Evolutionary conservation across 1,140 invertebrate species (phyloP).

Genomic region (Heliothis subflexa): DNA sequence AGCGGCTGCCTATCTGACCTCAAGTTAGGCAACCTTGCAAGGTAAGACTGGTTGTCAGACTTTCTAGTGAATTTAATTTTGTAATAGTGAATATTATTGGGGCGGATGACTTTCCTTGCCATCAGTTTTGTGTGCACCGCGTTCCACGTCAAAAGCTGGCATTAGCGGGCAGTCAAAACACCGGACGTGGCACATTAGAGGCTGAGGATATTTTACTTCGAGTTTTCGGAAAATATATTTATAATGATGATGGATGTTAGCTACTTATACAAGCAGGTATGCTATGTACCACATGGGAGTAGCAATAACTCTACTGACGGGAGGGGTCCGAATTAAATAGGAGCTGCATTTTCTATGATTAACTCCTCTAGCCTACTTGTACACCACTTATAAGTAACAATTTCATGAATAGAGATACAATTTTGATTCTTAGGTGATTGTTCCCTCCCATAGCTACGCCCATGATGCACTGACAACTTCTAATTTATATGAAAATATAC

Average conservation of each 20-base stretch:
- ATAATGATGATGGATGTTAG: neutral
- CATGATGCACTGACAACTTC: constrained; percentile 17
- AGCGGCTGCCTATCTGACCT: no score
- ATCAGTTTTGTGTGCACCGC: no score
- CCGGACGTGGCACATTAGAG: no score
- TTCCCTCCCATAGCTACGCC: constrained; percentile 1
- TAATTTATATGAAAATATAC: constrained; percentile 1
- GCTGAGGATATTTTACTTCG: no score
- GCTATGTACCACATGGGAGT: constrained; percentile 15
- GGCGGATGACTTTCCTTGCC: no score
- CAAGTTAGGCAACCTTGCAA: no score
- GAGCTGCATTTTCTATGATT: neutral
- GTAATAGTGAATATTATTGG: no score
- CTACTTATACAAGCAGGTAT: neutral
- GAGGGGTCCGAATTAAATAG: neutral
- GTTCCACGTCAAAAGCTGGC: no score
- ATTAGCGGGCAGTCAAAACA: no score
- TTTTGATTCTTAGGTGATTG: neutral
- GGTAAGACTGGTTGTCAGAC: no score
- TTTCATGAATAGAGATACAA: neutral
- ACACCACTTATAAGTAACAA: neutral
- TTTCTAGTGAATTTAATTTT: no score
- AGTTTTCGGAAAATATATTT: no score
- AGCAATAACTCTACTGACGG: neutral
- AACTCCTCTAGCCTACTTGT: neutral